A percentile compares a stretch with the other conserved stretches of the same genome.
Evolutionary conservation across 2,113 vertebrate species (phyloP).

Genomic region (Romanogobio albipinnatus): DNA sequence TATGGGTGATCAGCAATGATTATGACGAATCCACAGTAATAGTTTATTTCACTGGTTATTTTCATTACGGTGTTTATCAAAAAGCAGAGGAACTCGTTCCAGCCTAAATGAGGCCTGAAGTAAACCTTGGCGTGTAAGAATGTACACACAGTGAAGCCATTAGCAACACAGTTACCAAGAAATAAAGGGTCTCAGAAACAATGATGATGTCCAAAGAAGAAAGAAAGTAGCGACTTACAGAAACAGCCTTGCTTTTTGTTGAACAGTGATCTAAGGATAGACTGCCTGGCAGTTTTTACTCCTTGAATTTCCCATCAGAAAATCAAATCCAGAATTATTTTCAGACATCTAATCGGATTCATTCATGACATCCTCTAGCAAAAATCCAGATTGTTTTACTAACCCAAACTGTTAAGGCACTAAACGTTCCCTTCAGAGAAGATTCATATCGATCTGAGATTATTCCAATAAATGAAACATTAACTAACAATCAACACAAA

Average conservation of each 20-base stretch:
- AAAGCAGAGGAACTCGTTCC: constrained; percentile 47
- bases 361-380: constrained; percentile 52
- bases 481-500: constrained; percentile 28
- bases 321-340: constrained; percentile 63
- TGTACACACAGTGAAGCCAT: constrained; percentile 40
- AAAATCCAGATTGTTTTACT: constrained; percentile 30
- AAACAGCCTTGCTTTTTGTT: constrained; percentile 19
- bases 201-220: constrained; percentile 24
- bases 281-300: constrained; percentile 67
- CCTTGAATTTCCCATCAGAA: constrained; percentile 69
- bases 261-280: constrained; percentile 6
- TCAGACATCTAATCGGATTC: constrained; percentile 60
- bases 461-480: constrained; percentile 26
- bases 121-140: constrained; percentile 34
- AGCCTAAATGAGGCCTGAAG: constrained; percentile 47
- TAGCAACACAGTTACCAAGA: constrained; percentile 42
- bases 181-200: constrained; percentile 36
- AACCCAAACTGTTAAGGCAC: constrained; percentile 39
- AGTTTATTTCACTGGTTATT: constrained; percentile 16
- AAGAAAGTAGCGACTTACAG: neutral
- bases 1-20: constrained; percentile 19
- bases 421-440: constrained; percentile 38
- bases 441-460: constrained; percentile 41
- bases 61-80: constrained; percentile 41
- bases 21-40: constrained; percentile 23